These are phyloP conservation scores for Rhinoptilus africanus DNA, from an alignment of 2,113 vertebrate species.

Conservation along the genomic window DNA sequence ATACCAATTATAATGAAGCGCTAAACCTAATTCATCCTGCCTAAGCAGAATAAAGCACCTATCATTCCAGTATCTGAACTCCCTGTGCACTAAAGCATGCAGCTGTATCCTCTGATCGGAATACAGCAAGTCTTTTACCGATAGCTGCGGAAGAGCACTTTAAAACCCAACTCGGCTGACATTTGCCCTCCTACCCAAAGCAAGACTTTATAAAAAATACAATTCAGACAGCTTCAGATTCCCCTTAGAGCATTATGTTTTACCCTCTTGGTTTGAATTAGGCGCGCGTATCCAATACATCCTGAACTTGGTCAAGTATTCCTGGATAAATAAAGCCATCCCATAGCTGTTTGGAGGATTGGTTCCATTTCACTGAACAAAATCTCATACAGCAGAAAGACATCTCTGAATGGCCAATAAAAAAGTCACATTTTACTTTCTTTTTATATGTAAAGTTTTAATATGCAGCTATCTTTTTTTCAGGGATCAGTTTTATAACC, in stretches of 20 bases:
- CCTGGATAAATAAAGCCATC: background rate
- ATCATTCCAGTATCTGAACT: background rate
- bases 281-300: background rate
- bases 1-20: background rate
- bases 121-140: background rate
- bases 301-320: background rate
- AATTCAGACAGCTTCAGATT: background rate
- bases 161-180: background rate
- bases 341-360: background rate
- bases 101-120: background rate
- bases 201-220: background rate
- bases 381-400: background rate
- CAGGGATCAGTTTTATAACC: background rate
- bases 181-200: fast-evolving
- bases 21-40: background rate
- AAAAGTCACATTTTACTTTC: background rate
- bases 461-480: background rate
- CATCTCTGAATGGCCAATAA: background rate
- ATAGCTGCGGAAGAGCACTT: background rate
- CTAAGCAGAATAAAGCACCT: background rate
- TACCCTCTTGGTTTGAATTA: background rate
- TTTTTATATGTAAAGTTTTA: background rate
- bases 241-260: background rate
- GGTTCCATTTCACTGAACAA: background rate
- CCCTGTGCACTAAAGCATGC: background rate